Evolutionary conservation across 2,888 invertebrate genomes (phyloP), one percentile per base, ranked within the genome.

Genomic region (Scelioninae gen. 1): DNA sequence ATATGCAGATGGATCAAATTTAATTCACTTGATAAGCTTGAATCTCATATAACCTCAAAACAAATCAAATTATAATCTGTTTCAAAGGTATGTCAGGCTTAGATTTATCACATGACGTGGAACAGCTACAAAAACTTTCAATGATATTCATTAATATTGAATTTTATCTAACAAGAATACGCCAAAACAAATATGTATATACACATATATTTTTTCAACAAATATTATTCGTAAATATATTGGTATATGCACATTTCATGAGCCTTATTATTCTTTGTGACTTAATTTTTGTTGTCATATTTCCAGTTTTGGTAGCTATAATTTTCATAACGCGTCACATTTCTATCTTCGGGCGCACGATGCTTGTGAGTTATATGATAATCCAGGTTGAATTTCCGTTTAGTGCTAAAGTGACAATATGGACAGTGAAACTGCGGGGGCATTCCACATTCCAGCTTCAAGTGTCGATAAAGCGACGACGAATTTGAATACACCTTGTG

Each of bases 401-500:
- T 92, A 51, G 90, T 89, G 56, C 89, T 89, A 86, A 91, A 91
- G 56, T 86, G 87, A 78, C 92, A 93, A 81, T 90, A 90, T 2
- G 91, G 90, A 76, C 93, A 93, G 62, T 88, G 88, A 74, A 92
- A 92, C 71, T 89, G 88, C 1, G 92, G 92, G n/a, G 88, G 89
- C 77, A 90, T 90, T 11, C 93, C 93, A 82, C 93, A 93, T 84
- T 93, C 92, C 72, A 91, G 88, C 76, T 89, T 89, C 75, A 91
- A 83, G 85, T 93, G 93, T 40, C 92, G 90, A 31, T 88, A 87
- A 49, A 92, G 91, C 65, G 94, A 94, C 0, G 94, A 94, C 85
- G 94, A 93, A 78, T 94, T 93, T 82, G 94, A 92, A 89, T 95
- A 95, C 82, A 93, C 93, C 92, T 94, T 94, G 86, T 93, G 93